Evolutionary conservation across 2,797 vertebrate species (phyloP), one percentile per base, ranked within the genome.

Genomic region (Hydrocynus forskahlii): DNA sequence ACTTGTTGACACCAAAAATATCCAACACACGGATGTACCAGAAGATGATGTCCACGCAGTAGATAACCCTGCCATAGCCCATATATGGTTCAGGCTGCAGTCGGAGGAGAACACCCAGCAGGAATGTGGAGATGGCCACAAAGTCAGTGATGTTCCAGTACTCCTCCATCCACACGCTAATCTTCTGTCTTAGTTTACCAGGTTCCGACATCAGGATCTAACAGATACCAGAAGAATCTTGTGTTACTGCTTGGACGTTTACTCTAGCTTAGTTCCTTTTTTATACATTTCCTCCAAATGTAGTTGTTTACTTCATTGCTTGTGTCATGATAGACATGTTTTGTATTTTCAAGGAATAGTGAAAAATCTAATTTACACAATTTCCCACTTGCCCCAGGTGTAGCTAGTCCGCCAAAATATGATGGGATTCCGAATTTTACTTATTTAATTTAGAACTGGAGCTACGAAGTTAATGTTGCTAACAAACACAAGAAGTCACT

Each of bases 1-100:
- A 99, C 83, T 99, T 99, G 95, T 99, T 99, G 85, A 99, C 98
- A 40, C 98, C 98, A 78, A 99, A 99, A 92, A 99, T 99, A 93
- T 99, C 98, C 78, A 99, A 89, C 9, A 99, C 97, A 0, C 97
- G 96, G 73, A 99, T 99, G 92, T 99, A 99, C 98, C 98, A 99
- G 94, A 99, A 99, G 91, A 99, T 99, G 10, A 99, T 99, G 89
- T 99, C 97, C 45, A 99, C 96, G 0, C 98, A 99, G 93, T 99
- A 99, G 90, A 99, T 97, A 84, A 99, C 98, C 29, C 98, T 94
- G 69, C 98, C 98, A 0, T 97, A 99, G 81, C 97, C 96, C 98
- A 99, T 96, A 78, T 99, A 99, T 0, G 98, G 97, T 86, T 99
- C 96, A 52, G 90, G 95, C 91, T 99, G 98, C 29, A 99, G 92